Base-by-base conservation (phyloP, 2,797 vertebrate genomes). In the Gymnodraco acuticeps region DNA sequence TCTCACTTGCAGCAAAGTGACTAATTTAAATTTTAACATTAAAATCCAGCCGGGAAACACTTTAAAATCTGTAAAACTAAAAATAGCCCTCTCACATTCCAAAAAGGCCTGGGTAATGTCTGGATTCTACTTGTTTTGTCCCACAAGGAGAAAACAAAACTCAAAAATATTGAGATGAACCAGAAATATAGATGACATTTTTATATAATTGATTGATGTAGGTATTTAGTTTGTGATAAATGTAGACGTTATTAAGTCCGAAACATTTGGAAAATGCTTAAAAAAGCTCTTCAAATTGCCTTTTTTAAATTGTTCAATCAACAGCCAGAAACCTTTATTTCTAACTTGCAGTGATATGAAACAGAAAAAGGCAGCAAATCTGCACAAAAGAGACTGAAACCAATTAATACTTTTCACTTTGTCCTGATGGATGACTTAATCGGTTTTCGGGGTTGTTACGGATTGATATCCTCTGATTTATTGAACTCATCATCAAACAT, bases 1-100 rank as follows among this genome's bases (percentile, higher is more conserved):
- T 61, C 61, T 79, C 27, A 73, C 33, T 45, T 47, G 7, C 72
- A 70, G 65, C 55, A 63, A 59, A 55, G 66, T 62, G 70, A 70
- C 41, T 23, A 41, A 73, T 43, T 43, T 27, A 73, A 52, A 50
- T 23, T 15, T 15, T 46, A 3, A 38, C 33, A 56, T 59, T 43
- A 2, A 54, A 54, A 43, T 62, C 14, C 31, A 23, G 50, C 33
- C 33, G 17, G 4, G 13, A 19, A 43, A 67, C 51, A 31, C 38
- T 55, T 47, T 16, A 23, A 38, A 46, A 48, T 27, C 31, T 31
- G 53, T 58, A 5, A 43, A 53, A 20, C 45, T 12, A 6, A 16
- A 46, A 41, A 14, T 23, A 5, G 2, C 17, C 4, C 4, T 48
- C 45, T 12, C 8, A 47, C 1, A n/a, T 65, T n/a, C 33, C 3